phyloP scores from a whole-genome alignment of 2,113 vertebrate genomes.

The Hypanus sabinus region DNA sequence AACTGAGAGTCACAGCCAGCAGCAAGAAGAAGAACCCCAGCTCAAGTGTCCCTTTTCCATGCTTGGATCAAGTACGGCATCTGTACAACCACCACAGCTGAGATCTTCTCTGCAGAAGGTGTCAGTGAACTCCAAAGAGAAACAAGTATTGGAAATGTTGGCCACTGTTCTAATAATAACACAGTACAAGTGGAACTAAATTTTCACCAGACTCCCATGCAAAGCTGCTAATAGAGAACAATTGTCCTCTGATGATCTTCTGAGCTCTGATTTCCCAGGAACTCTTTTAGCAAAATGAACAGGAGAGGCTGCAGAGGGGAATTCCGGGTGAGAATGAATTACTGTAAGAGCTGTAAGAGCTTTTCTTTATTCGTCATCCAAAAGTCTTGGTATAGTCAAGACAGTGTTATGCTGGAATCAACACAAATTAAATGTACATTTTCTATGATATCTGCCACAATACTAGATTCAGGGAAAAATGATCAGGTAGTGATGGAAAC shows the following conservation, averaged over 20 bases:
- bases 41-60: neutral
- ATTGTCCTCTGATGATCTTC: neutral
- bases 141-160: neutral
- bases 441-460: neutral
- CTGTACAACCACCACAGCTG: neutral
- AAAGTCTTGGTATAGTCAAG: slow-evolving; percentile 3
- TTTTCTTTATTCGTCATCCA: slow-evolving; percentile 16
- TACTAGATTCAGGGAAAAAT: neutral
- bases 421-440: neutral
- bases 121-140: neutral
- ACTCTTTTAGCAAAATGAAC: neutral
- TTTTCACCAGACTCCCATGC: neutral
- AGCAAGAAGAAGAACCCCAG: neutral
- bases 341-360: neutral
- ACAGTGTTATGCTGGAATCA: neutral
- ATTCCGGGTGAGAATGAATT: neutral
- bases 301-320: neutral
- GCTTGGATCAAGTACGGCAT: neutral
- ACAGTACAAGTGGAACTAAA: neutral
- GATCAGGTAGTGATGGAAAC: neutral
- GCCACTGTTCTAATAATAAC: neutral
- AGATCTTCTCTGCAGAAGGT: neutral
- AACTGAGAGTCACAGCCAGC: neutral
- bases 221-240: neutral
- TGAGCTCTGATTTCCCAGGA: neutral